phyloP scores from a whole-genome alignment of 2,797 vertebrate genomes.

The Eupleurogrammus muticus region DNA sequence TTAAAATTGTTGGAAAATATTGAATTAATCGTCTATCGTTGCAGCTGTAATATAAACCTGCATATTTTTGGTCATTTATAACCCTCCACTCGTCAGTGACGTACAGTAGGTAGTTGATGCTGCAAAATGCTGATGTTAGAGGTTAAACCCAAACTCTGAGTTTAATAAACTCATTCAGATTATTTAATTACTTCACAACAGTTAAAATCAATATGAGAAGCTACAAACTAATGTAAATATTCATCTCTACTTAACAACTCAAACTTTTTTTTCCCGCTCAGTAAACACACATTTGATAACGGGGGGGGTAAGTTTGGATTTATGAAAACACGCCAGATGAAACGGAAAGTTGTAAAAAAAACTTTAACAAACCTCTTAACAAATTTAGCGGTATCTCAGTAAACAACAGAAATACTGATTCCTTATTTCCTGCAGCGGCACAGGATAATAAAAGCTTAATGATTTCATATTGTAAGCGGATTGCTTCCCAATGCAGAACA shows the following conservation, averaged over 20 bases:
- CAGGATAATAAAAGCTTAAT: constrained; percentile 40
- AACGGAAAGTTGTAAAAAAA: neutral
- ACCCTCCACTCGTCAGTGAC: no score
- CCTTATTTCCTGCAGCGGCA: constrained; percentile 29
- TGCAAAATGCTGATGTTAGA: no score
- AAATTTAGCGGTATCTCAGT: constrained; percentile 16
- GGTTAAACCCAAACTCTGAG: no score
- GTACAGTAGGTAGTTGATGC: no score
- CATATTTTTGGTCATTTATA: no score
- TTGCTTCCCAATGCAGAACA: constrained; percentile 36
- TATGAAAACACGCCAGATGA: constrained; percentile 8
- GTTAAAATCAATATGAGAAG: no score
- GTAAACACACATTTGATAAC: neutral
- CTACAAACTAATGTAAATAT: neutral
- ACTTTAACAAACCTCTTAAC: constrained; percentile 16
- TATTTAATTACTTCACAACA: no score
- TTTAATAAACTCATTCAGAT: no score
- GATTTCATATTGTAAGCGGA: constrained; percentile 59
- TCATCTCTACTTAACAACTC: neutral
- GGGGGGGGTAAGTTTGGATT: neutral
- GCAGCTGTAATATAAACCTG: no score
- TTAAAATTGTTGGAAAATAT: no score
- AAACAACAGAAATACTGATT: constrained; percentile 13
- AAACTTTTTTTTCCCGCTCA: neutral
- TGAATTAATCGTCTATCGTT: no score